Evolutionary conservation across 2,888 invertebrate genomes (phyloP).

Genomic region (Adelphocoris suturalis): DNA sequence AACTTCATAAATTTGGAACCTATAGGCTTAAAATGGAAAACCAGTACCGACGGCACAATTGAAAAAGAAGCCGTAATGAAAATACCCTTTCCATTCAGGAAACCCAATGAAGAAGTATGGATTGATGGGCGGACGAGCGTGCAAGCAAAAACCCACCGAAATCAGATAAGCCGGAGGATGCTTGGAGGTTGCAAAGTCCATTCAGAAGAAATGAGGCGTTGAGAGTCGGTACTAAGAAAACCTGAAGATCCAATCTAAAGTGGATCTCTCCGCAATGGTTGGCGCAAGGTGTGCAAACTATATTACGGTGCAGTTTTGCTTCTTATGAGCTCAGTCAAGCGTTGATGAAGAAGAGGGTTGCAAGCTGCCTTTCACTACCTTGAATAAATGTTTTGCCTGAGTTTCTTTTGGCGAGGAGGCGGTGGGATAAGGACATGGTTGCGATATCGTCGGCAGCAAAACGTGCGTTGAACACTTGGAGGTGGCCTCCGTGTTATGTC

Average conservation of each 20-base stretch:
- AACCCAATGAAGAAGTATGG: neutral
- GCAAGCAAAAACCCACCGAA: neutral
- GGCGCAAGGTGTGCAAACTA: slow-evolving; percentile 1
- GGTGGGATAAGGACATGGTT: too few relatives aligned
- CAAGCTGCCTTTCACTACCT: neutral
- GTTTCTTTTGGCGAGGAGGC: too few relatives aligned
- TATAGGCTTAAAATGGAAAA: neutral
- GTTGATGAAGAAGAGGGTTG: neutral
- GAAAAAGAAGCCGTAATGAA: neutral
- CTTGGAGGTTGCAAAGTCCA: neutral
- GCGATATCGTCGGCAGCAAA: too few relatives aligned
- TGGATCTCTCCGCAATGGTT: neutral
- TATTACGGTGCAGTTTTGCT: neutral
- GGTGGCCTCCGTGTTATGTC: too few relatives aligned
- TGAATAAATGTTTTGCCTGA: neutral
- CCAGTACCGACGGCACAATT: neutral
- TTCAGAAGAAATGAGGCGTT: neutral
- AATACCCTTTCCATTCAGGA: neutral
- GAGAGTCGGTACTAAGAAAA: neutral
- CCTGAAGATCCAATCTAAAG: neutral
- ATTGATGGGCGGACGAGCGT: neutral
- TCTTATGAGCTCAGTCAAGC: neutral
- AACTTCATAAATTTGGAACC: neutral
- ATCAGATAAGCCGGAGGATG: neutral
- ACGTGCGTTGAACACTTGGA: too few relatives aligned